Evolutionary conservation across 2,797 vertebrate genomes (phyloP).

Genomic region (Phoxinus dragarum): DNA sequence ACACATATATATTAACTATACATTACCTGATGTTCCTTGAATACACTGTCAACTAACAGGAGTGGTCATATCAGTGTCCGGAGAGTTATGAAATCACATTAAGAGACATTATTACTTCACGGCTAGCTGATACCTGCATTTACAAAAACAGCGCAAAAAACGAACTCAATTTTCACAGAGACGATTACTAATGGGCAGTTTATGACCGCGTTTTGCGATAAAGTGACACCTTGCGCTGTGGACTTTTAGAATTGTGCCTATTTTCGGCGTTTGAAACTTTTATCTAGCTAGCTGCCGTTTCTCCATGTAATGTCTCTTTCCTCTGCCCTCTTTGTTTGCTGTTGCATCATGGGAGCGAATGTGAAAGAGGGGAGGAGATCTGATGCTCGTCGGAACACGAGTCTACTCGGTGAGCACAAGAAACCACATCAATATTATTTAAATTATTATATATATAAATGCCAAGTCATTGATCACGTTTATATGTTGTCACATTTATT

Average conservation of each 20-base stretch:
- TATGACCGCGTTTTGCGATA: background rate
- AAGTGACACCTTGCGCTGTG: background rate
- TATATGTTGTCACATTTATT: background rate
- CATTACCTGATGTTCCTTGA: constrained; percentile 37
- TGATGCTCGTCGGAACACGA: background rate
- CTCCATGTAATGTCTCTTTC: constrained; percentile 41
- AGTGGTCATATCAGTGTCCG: constrained; percentile 41
- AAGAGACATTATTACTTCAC: constrained; percentile 33
- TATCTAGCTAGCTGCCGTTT: constrained; percentile 35
- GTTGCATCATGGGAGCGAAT: constrained; percentile 64
- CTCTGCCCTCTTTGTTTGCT: constrained; percentile 64
- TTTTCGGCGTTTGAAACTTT: constrained; percentile 56
- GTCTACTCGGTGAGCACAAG: background rate
- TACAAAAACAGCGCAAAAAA: constrained; percentile 9
- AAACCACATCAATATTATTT: background rate
- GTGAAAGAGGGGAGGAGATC: constrained; percentile 2
- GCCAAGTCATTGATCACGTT: background rate
- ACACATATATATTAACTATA: constrained; percentile 1
- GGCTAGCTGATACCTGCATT: constrained; percentile 32
- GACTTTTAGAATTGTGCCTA: background rate
- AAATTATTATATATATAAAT: background rate
- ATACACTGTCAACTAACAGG: constrained; percentile 45
- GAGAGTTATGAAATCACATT: constrained; percentile 31
- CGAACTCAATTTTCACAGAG: background rate
- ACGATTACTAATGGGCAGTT: background rate